Base-by-base conservation (phyloP, 35 echinoderm and acorn worm genomes). In the Chiridota heheva region DNA sequence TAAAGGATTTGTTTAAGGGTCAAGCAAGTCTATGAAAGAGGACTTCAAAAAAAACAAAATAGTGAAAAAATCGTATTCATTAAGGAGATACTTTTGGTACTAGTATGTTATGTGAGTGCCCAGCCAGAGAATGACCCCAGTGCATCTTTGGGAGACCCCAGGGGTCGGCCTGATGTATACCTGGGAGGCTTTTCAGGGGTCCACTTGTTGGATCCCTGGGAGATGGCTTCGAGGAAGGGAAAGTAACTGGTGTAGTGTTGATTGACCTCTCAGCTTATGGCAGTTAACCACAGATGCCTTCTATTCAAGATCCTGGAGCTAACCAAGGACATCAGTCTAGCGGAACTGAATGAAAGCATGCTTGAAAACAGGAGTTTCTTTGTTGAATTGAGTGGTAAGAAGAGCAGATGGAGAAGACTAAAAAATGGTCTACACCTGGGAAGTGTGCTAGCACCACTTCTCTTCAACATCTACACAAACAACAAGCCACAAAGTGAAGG, bases 341-440 rank as follows among this genome's bases (percentile, higher is more conserved):
- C 68, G 40, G 51, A 86, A 25, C 37, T 76, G 49, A 59, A 76
- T 61, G 82, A 86, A 61, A 86, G 82, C 69, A 86, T 86, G 68
- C 13, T 86, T 5, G 44, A 75, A 25, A 86, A 86, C 37, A 76
- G 69, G 53, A 32, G 12, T n/a, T 76, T 86, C 70, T 86, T 18
- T 39, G 56, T 76, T 33, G 82, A 86, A 29, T 35, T 86, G 10
- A 48, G 69, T 15, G 47, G 51, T 22, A 76, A 86, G 70, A 61
- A 60, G 55, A 77, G 70, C 59, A 81, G 69, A 28, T 76, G 47
- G 82, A n/a, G 67, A 15, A 85, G 64, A 20, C 20, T 33, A 20
- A 69, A 38, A 12, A 73, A 73, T 43, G 69, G 69, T 6, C 69
- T 73, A 4, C 69, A 37, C 22, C 69, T 44, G 33, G 69, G 40